These are phyloP conservation scores for Bombus terrestris DNA, from an alignment of 1,140 invertebrate genomes.

Conservation along the genomic window DNA sequence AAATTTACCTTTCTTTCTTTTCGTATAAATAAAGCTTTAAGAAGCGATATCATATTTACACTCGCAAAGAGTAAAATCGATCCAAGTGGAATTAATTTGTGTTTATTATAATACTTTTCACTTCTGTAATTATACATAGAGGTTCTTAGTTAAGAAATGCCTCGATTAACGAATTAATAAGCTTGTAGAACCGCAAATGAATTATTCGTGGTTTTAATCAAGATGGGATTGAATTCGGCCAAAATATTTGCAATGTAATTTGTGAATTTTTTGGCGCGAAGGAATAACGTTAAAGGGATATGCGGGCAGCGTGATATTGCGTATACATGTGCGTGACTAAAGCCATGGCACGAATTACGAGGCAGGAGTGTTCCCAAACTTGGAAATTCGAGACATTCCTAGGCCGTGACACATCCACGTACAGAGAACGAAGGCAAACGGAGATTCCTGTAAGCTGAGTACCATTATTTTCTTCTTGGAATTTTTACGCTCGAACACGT, in stretches of 20 bases:
- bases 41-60: background rate
- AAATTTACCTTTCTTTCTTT: background rate
- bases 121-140: too few species aligned
- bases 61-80: background rate
- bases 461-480: constrained; percentile 57
- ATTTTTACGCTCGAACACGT: constrained; percentile 50
- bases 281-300: constrained; percentile 19
- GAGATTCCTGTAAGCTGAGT: constrained; percentile 55
- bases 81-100: too few species aligned
- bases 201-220: too few species aligned
- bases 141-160: too few species aligned
- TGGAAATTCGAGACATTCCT: constrained; percentile 71
- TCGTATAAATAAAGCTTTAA: background rate
- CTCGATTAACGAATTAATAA: too few species aligned
- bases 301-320: constrained; percentile 55
- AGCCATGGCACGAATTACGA: constrained; percentile 65
- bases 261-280: background rate
- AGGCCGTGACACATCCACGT: constrained; percentile 44
- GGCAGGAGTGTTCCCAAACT: constrained; percentile 67
- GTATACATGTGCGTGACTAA: constrained; percentile 43
- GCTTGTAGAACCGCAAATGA: too few species aligned
- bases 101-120: too few species aligned
- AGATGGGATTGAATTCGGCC: background rate
- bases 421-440: constrained; percentile 57
- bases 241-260: background rate